Percentiles rank a stretch among this genome's conserved stretches.
These are phyloP conservation scores for Amblyteles armatorius DNA, from an alignment of 2,888 invertebrate species.

Conservation along the genomic window DNA sequence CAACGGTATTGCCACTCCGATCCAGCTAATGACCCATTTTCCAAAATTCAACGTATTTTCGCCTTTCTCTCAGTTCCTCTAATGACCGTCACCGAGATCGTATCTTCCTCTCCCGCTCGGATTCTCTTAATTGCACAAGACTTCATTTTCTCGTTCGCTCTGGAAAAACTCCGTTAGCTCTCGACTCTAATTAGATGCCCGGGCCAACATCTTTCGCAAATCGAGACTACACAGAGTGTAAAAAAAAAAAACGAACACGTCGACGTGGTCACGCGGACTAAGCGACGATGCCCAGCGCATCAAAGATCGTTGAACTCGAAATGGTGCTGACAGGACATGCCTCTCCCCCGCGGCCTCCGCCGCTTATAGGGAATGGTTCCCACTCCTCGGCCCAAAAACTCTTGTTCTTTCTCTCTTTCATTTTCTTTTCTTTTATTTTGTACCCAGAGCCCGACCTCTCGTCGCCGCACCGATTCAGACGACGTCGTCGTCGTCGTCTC, in stretches of 20 bases:
- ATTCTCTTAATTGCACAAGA: conserved; percentile 43
- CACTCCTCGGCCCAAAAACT: conserved; percentile 60
- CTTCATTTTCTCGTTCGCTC: neutral
- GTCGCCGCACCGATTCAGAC: conserved; percentile 27
- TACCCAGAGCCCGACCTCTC: conserved; percentile 43
- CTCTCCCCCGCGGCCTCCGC: conserved; percentile 68
- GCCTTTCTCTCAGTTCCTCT: conserved; percentile 51
- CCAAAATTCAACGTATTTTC: conserved; percentile 39
- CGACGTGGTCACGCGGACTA: conserved; percentile 56
- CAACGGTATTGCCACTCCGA: conserved; percentile 25
- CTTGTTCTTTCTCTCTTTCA: conserved; percentile 53
- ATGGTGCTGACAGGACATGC: conserved; percentile 78
- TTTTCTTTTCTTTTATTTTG: conserved; percentile 36
- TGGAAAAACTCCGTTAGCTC: conserved; percentile 18
- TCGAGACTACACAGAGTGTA: neutral
- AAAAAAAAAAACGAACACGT: conserved; percentile 6
- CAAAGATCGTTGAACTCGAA: conserved; percentile 83
- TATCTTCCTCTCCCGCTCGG: conserved; percentile 27
- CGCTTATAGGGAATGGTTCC: conserved; percentile 68
- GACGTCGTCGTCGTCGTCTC: conserved; percentile 2
- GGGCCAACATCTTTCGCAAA: neutral
- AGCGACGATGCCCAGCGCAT: conserved; percentile 75
- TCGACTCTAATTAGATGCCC: neutral
- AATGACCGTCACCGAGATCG: conserved; percentile 47
- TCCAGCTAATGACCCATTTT: conserved; percentile 49